phyloP scores from a whole-genome alignment of 2,113 vertebrate species.

The Monarcha castaneiventris region DNA sequence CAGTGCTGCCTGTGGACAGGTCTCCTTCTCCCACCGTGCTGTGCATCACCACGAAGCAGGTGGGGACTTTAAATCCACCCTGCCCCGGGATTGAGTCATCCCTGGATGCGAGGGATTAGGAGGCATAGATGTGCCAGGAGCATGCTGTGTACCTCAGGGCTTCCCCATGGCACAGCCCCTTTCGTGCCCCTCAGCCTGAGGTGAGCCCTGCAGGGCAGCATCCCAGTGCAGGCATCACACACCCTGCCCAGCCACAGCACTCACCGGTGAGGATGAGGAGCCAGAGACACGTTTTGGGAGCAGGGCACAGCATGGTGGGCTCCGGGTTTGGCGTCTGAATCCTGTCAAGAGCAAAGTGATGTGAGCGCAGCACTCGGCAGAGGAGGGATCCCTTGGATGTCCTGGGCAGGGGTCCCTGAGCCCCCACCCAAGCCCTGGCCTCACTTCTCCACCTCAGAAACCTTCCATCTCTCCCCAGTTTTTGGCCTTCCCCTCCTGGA shows the following conservation, averaged over 20 bases:
- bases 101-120: rapidly evolving
- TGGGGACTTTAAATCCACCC: background rate
- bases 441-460: background rate
- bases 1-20: background rate
- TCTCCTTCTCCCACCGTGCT: background rate
- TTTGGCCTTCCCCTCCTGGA: background rate
- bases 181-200: background rate
- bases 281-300: background rate
- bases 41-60: background rate
- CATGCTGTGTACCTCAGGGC: background rate
- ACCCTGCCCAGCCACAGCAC: background rate
- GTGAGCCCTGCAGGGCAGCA: background rate
- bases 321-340: background rate
- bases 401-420: background rate
- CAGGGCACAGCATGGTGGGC: background rate
- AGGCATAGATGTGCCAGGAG: background rate
- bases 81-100: rapidly evolving
- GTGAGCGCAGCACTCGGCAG: background rate
- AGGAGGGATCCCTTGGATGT: rapidly evolving
- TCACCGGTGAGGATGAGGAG: conserved; percentile 59
- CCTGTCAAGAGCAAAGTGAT: background rate
- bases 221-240: background rate
- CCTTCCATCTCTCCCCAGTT: background rate
- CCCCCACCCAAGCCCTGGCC: background rate
- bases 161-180: rapidly evolving